phyloP scores from a whole-genome alignment of 2,113 vertebrate genomes.

The Myrmecophaga tridactyla region DNA sequence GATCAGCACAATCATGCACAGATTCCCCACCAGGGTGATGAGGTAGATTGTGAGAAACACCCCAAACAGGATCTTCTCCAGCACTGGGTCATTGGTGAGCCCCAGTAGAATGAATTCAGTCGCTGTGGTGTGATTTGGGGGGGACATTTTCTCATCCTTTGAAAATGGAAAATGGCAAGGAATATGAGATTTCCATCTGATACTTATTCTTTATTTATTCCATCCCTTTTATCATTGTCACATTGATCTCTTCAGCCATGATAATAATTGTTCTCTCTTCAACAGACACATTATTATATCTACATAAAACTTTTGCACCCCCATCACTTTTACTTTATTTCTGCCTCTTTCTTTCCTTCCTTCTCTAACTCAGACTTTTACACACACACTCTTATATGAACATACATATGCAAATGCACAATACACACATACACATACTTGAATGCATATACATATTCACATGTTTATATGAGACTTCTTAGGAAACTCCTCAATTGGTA shows the following conservation, averaged over 20 bases:
- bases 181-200: not conserved
- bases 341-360: not conserved
- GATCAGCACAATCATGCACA: constrained; percentile 20
- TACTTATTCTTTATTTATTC: not conserved
- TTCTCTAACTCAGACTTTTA: not conserved
- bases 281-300: too few relatives aligned
- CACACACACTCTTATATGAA: too few relatives aligned
- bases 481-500: not conserved
- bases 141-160: not conserved
- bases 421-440: too few relatives aligned
- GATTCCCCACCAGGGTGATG: constrained; percentile 32
- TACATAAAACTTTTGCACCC: too few relatives aligned
- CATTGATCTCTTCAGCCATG: not conserved
- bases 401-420: too few relatives aligned
- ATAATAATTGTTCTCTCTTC: too few relatives aligned
- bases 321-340: not conserved
- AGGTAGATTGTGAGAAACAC: constrained; percentile 44
- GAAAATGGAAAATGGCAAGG: not conserved
- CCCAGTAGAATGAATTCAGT: constrained; percentile 37
- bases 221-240: not conserved
- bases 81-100: not conserved
- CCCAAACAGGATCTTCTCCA: constrained; percentile 15
- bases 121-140: not conserved
- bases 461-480: not conserved
- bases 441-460: not conserved